Percentiles rank a stretch among this genome's conserved stretches.
Conservation (phyloP, 2,888 invertebrate species). For the Octonoba sinensis region DNA sequence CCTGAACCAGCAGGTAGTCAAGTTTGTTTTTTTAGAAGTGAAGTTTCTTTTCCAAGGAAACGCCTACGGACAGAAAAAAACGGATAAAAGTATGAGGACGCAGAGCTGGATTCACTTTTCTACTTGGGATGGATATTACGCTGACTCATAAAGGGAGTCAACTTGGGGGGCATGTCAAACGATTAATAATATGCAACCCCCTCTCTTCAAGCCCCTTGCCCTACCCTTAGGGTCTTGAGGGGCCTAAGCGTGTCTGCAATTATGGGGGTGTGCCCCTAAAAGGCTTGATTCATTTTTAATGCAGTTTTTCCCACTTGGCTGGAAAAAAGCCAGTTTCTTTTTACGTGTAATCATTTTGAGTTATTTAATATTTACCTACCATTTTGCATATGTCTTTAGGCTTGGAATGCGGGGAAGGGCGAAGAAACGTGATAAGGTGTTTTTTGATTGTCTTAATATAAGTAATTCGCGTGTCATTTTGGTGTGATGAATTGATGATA, state of each 20-base stretch:
- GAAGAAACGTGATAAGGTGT: too few species aligned
- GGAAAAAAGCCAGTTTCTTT: conserved; percentile 54
- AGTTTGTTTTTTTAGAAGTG: conserved; percentile 3
- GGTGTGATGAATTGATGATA: too few species aligned
- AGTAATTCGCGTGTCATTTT: too few species aligned
- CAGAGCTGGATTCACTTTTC: conserved; percentile 16
- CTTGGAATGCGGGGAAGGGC: too few species aligned
- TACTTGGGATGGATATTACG: conserved; percentile 22
- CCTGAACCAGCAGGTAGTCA: conserved; percentile 25
- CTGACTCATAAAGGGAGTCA: conserved; percentile 38
- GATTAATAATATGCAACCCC: conserved; percentile 33
- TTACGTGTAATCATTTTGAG: background rate
- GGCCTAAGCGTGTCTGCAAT: conserved; percentile 24
- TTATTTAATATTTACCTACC: conserved; percentile 8
- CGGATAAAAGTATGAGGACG: background rate
- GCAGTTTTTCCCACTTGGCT: conserved; percentile 38
- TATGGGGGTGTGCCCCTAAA: conserved; percentile 54
- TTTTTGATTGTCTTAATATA: too few species aligned
- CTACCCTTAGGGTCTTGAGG: conserved; percentile 15
- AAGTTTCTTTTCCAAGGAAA: conserved; percentile 11
- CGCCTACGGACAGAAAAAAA: conserved; percentile 14
- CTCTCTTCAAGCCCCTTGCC: conserved; percentile 1
- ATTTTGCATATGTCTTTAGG: too few species aligned
- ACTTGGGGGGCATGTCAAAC: conserved; percentile 35
- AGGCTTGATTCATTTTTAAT: conserved; percentile 38